Conservation (phyloP, 1,140 invertebrate genomes). For the Megalopta genalis region DNA sequence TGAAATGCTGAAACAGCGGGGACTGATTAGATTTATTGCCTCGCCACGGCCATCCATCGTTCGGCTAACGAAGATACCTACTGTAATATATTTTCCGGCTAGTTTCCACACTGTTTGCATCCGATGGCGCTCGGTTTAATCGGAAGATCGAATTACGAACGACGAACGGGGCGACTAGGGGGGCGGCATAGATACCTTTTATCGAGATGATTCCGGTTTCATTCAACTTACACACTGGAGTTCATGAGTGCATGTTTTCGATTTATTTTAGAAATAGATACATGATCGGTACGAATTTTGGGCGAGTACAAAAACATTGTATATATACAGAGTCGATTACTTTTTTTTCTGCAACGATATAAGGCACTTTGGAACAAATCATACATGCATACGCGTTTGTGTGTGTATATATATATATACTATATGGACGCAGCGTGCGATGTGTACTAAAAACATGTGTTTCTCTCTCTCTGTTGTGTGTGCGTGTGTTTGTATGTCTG, state of each 20-base stretch:
- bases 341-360: constrained; percentile 60
- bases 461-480: too few relatives aligned
- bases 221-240: constrained; percentile 30
- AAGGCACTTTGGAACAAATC: constrained; percentile 78
- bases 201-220: constrained; percentile 11
- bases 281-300: constrained; percentile 62
- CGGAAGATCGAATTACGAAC: neutral
- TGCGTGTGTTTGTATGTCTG: neutral
- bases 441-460: constrained; percentile 5
- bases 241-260: constrained; percentile 32
- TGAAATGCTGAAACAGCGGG: constrained; percentile 70
- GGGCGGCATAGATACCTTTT: constrained; percentile 10
- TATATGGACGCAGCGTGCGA: constrained; percentile 31
- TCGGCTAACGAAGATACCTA: constrained; percentile 11
- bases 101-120: constrained; percentile 25
- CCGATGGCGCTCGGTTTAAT: neutral
- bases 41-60: neutral
- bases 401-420: constrained; percentile 46
- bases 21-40: constrained; percentile 12
- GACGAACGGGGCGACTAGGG: neutral
- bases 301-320: constrained; percentile 76
- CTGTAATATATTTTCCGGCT: constrained; percentile 7
- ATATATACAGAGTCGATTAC: constrained; percentile 65
- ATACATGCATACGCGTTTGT: constrained; percentile 50
- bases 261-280: constrained; percentile 66